phyloP scores from a whole-genome alignment of 2,113 vertebrate genomes.

The Pseudolaguvia tuberculata region DNA sequence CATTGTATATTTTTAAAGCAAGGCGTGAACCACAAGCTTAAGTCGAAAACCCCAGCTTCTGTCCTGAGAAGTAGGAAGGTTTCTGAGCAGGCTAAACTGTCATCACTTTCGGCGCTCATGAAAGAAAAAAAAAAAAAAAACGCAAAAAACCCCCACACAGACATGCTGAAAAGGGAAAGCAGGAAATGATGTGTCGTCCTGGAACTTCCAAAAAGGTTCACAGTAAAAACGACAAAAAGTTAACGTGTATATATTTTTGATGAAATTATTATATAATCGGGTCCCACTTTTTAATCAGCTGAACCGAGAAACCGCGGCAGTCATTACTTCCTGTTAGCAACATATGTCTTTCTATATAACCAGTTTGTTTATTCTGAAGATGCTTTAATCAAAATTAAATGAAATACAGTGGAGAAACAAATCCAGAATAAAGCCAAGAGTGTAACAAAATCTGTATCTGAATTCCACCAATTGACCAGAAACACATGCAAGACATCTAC shows the following conservation, averaged over 20 bases:
- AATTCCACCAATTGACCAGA: not conserved
- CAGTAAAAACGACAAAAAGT: not conserved
- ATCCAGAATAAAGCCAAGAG: not conserved
- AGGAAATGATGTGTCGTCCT: slow-evolving; percentile 7
- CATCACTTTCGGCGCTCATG: slow-evolving; percentile 4
- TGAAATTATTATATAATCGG: not conserved
- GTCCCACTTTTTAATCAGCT: not conserved
- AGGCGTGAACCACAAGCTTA: not conserved
- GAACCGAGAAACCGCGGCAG: not conserved
- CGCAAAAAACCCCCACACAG: too few relatives aligned
- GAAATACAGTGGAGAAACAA: not conserved
- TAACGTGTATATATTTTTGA: not conserved
- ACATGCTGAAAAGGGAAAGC: slow-evolving; percentile 1
- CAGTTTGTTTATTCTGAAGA: not conserved
- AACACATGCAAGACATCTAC: not conserved
- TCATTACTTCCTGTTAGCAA: not conserved
- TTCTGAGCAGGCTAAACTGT: not conserved
- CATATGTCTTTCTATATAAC: too few relatives aligned
- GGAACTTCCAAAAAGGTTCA: slow-evolving; percentile 10
- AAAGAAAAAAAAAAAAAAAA: slow-evolving; percentile 5
- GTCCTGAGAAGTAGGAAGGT: not conserved
- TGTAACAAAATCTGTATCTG: not conserved
- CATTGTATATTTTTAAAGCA: not conserved
- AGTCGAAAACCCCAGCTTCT: not conserved
- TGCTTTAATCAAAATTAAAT: not conserved